A percentile compares a stretch with the other conserved stretches of the same genome.
These are phyloP conservation scores for Daphoenositta chrysoptera DNA, from an alignment of 2,113 vertebrate genomes.

Conservation along the genomic window DNA sequence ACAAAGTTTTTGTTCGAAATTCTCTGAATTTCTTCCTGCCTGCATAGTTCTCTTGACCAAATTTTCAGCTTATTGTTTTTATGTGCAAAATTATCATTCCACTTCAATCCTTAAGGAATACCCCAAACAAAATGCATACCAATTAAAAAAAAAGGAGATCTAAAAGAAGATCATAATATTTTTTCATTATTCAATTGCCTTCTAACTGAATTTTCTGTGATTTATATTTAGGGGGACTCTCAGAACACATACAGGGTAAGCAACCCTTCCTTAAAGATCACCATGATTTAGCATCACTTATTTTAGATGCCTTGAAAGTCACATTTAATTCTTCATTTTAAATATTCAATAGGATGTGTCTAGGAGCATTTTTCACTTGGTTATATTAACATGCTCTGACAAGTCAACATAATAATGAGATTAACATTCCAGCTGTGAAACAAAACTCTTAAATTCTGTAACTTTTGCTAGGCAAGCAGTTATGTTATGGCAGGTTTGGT, in stretches of 20 bases:
- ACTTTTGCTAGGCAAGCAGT: background rate
- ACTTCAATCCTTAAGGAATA: background rate
- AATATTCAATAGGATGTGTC: background rate
- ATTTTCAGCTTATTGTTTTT: background rate
- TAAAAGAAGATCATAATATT: background rate
- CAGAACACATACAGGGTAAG: background rate
- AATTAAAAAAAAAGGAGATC: background rate
- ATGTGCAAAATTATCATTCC: background rate
- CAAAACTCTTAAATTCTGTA: background rate
- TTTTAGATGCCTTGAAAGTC: background rate
- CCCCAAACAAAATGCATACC: background rate
- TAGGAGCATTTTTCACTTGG: background rate
- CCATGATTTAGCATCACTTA: background rate
- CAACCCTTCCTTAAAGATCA: background rate
- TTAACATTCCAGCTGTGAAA: background rate
- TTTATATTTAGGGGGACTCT: background rate
- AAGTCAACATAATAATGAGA: background rate
- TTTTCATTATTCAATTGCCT: background rate
- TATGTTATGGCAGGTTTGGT: background rate
- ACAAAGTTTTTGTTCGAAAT: background rate
- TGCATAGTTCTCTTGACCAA: background rate
- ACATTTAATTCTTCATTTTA: background rate
- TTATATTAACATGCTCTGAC: background rate
- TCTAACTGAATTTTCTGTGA: background rate
- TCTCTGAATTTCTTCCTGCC: background rate